Evolutionary conservation across 2,797 vertebrate genomes (phyloP).

Genomic region (Fringilla coelebs): DNA sequence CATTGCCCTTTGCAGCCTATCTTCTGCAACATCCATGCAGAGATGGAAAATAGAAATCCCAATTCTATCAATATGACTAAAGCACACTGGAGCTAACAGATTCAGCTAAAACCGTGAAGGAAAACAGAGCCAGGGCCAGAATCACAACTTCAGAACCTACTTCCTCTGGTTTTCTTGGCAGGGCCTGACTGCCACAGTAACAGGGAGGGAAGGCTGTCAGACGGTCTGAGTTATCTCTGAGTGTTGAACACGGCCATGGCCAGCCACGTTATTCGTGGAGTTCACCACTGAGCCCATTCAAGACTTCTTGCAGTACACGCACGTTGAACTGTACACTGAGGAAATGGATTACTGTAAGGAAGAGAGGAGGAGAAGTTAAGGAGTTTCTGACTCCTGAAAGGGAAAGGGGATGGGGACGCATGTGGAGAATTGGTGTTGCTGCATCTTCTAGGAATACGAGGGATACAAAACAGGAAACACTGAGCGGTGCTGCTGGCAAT

Average conservation of each 20-base stretch:
- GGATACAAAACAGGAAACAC: background rate
- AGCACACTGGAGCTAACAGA: background rate
- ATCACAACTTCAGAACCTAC: background rate
- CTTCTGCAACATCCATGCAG: background rate
- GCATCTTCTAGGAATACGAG: background rate
- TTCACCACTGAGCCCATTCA: background rate
- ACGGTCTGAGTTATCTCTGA: background rate
- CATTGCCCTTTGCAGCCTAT: background rate
- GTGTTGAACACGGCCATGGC: fast-evolving
- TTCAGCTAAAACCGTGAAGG: background rate
- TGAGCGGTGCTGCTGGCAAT: background rate
- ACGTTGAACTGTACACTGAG: background rate
- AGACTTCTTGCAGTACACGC: background rate
- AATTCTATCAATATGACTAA: background rate
- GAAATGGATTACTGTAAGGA: background rate
- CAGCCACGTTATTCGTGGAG: fast-evolving
- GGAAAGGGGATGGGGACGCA: background rate
- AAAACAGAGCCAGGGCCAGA: background rate
- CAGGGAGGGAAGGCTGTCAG: background rate
- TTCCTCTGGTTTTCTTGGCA: background rate
- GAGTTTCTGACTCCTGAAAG: background rate
- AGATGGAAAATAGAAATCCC: background rate
- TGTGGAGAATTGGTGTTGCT: fast-evolving
- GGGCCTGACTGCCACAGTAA: background rate
- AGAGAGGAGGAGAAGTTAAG: background rate